Base-by-base conservation (phyloP, 2,113 vertebrate genomes). In the Myotis yumanensis region DNA sequence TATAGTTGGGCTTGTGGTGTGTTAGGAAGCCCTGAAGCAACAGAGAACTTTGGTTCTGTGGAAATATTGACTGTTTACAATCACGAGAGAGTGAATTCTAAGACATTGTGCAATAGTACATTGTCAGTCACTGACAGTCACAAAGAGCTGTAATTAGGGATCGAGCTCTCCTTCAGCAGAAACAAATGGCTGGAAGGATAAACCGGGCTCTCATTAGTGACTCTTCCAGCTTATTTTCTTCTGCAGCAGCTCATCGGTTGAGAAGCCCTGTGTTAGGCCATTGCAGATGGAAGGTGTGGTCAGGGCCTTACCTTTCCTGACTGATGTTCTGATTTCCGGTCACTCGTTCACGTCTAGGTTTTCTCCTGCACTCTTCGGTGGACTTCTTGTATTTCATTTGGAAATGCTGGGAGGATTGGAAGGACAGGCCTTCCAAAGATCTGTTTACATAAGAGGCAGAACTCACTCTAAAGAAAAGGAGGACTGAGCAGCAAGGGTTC, bases 61-160 rank as follows among this genome's bases (percentile, higher is more conserved):
- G n/a, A 95, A 94, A 91, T 93, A 83, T 12, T 43, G 76, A 40
- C 72, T 90, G 22, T 83, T 96, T 80, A 83, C 23, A 82, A 87
- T 89, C 69, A 90, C 2, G 18, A 64, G 30, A 80, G 23, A 40
- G 69, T 43, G 37, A 79, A 86, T 90, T 88, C 87, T 96, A 87
- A 95, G 68, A 93, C 93, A 95, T 86, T 86, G 37, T 88, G 25
- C 81, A 87, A 85, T 57, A 90, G 66, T 86, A 64, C 94, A 91
- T 83, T 73, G 28, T 64, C 64, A 64, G 28, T 64, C 72, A 57
- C 71, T 68, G 28, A 75, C 48, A 92, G 46, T 86, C 62, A 90
- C 48, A 71, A 69, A 2, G n/a, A 91, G 37, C 71, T 93, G 16
- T 64, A 84, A 83, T 94, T 62, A 91, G 64, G n/a, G 16, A 86